These are phyloP conservation scores for Montipora foliosa DNA, from an alignment of 64 coral and sea anemone species.

Conservation along the genomic window DNA sequence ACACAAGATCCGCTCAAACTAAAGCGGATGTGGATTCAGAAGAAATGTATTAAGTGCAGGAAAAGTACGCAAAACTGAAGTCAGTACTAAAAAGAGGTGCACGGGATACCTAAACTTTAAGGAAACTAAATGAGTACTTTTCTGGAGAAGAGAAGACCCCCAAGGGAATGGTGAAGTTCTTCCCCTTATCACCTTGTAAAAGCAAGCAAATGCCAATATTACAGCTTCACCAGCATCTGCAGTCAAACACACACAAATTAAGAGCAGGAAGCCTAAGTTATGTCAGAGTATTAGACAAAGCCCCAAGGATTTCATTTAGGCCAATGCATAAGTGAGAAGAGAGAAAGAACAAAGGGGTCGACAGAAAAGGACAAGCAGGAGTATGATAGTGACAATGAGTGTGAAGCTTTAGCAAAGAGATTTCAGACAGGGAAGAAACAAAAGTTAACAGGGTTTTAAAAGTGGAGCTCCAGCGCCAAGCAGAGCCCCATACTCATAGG, in stretches of 20 bases:
- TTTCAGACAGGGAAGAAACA: no score
- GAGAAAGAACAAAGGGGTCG: no score
- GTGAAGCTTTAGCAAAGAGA: no score
- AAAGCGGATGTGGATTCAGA: neutral
- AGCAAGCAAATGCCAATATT: slow-evolving; percentile 15
- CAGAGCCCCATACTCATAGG: no score
- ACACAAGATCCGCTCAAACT: no score
- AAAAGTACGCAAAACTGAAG: slow-evolving; percentile 34
- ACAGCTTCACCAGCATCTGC: slow-evolving; percentile 51
- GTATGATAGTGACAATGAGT: no score
- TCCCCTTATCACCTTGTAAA: slow-evolving; percentile 67
- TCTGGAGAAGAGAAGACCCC: slow-evolving; percentile 38
- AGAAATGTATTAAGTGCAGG: slow-evolving; percentile 36
- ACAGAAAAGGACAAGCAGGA: no score
- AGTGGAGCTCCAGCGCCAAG: no score
- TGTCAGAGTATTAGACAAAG: neutral
- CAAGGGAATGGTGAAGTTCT: slow-evolving; percentile 57
- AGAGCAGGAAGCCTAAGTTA: slow-evolving; percentile 29
- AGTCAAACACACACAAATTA: slow-evolving; percentile 13
- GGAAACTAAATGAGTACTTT: slow-evolving; percentile 46
- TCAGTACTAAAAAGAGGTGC: slow-evolving; percentile 37
- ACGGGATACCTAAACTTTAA: slow-evolving; percentile 50
- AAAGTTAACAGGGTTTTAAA: no score
- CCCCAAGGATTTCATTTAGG: neutral
- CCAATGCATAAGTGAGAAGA: no score